Conservation (phyloP, 2,888 invertebrate genomes). For the Amphimallon solstitiale region DNA sequence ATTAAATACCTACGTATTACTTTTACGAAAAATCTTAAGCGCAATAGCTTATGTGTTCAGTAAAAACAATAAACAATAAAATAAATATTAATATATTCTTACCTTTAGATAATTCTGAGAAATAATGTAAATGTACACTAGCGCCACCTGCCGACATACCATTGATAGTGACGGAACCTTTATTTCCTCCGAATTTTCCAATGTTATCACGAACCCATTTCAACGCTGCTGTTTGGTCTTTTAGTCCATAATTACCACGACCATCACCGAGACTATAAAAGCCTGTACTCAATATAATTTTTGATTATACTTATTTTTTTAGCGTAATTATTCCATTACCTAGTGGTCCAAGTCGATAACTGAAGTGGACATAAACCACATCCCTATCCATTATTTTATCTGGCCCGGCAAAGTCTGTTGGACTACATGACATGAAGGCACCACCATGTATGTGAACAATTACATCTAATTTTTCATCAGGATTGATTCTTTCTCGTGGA, state of each 20-base stretch:
- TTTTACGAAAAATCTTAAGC: too few relatives aligned
- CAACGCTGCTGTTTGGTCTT: conserved; percentile 75
- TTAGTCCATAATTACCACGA: conserved; percentile 75
- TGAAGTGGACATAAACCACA: conserved; percentile 56
- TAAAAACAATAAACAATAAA: too few relatives aligned
- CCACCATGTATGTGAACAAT: conserved; percentile 65
- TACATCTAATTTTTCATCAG: conserved; percentile 60
- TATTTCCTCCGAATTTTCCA: conserved; percentile 73
- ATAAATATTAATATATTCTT: neutral
- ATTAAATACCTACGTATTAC: too few relatives aligned
- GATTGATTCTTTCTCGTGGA: conserved; percentile 63
- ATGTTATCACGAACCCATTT: conserved; percentile 75
- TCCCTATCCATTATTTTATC: conserved; percentile 60
- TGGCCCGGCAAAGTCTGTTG: conserved; percentile 61
- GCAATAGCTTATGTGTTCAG: too few relatives aligned
- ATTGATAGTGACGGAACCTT: conserved; percentile 70
- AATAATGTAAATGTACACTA: conserved; percentile 75
- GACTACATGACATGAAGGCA: conserved; percentile 61
- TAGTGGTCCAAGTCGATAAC: conserved; percentile 56
- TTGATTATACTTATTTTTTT: neutral
- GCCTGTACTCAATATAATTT: conserved; percentile 62
- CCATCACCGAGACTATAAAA: conserved; percentile 77
- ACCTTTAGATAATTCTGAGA: conserved; percentile 70
- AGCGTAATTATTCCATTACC: conserved; percentile 44
- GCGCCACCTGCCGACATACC: conserved; percentile 78